These are phyloP conservation scores for Serilophus lunatus DNA, from an alignment of 2,113 vertebrate species.

Conservation along the genomic window DNA sequence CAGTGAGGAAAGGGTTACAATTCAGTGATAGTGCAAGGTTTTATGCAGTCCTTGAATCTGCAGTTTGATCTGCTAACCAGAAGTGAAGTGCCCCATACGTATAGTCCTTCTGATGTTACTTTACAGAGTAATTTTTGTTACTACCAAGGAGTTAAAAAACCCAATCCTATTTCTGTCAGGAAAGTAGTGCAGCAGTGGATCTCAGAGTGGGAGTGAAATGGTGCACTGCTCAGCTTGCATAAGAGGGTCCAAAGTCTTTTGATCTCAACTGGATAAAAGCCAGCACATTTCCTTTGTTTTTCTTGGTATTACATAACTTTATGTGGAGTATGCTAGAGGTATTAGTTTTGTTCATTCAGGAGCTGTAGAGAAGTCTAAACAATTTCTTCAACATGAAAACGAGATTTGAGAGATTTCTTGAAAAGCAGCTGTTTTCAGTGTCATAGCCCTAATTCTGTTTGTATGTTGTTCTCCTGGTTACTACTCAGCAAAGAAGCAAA, in stretches of 20 bases:
- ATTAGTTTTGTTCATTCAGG: background rate
- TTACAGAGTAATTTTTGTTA: background rate
- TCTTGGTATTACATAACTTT: background rate
- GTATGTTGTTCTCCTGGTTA: background rate
- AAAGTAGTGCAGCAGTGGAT: background rate
- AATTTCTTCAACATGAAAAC: accelerated
- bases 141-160: background rate
- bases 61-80: background rate
- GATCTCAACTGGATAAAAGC: conserved; percentile 6
- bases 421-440: background rate
- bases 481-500: background rate
- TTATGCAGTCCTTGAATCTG: background rate
- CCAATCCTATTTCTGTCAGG: background rate
- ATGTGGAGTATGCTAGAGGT: background rate
- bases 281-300: conserved; percentile 46
- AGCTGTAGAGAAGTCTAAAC: background rate
- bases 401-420: background rate
- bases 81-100: background rate
- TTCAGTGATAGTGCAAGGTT: background rate
- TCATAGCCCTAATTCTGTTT: background rate
- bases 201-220: background rate
- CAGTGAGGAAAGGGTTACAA: background rate
- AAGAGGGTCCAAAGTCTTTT: background rate
- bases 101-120: background rate
- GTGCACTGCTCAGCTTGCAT: background rate